These are phyloP conservation scores for Alaudala cheleensis DNA, from an alignment of 2,113 vertebrate genomes.

Conservation along the genomic window DNA sequence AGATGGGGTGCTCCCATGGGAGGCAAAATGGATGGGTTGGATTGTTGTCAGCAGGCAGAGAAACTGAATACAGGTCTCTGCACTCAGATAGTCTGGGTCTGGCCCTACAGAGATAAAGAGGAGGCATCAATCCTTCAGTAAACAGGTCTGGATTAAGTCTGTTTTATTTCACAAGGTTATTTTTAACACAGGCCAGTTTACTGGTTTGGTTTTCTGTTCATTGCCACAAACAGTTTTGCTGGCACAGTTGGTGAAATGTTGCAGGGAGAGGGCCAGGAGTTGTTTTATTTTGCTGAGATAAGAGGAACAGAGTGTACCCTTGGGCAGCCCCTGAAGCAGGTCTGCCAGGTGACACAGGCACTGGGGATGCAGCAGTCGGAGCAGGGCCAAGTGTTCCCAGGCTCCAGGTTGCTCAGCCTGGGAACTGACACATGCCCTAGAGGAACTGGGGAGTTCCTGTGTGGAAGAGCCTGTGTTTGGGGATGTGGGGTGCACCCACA, in stretches of 20 bases:
- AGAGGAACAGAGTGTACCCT: background rate
- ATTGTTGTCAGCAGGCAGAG: background rate
- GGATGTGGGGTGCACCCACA: background rate
- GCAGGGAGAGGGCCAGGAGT: background rate
- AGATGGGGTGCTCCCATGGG: background rate
- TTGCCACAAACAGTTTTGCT: background rate
- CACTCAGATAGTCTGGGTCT: background rate
- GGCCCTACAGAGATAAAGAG: background rate
- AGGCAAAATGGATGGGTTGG: background rate
- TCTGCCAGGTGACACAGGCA: background rate
- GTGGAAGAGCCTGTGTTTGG: background rate
- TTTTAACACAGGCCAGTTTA: background rate
- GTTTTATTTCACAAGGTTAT: slow-evolving; percentile 4
- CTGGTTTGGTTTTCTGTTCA: background rate
- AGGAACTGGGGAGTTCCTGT: background rate
- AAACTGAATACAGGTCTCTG: background rate
- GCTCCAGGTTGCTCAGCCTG: background rate
- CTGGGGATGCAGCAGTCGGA: fast-evolving
- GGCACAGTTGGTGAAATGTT: background rate
- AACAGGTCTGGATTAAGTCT: background rate
- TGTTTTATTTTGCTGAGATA: background rate
- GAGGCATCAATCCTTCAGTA: slow-evolving; percentile 23
- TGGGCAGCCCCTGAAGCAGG: background rate
- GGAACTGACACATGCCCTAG: background rate
- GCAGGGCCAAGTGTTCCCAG: fast-evolving